phyloP scores from a whole-genome alignment of 2,797 vertebrate genomes.

The Alcedo atthis region DNA sequence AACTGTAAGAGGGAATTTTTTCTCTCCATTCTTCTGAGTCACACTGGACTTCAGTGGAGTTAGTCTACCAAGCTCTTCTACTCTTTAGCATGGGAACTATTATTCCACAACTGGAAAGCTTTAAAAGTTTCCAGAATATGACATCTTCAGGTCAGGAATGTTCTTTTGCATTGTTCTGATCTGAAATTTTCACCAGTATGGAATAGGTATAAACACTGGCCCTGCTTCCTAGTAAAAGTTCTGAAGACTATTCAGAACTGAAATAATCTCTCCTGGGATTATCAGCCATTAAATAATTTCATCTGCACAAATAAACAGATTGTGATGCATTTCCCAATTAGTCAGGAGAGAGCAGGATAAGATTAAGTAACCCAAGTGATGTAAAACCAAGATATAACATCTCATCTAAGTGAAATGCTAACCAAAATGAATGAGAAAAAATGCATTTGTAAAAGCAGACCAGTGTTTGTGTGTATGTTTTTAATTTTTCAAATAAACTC shows the following conservation, averaged over 20 bases:
- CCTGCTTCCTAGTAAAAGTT: not conserved
- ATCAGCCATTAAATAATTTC: constrained; percentile 1
- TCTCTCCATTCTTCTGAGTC: not conserved
- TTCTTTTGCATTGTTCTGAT: not conserved
- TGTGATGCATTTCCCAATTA: constrained; percentile 27
- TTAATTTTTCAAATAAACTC: not conserved
- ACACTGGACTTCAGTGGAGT: not conserved
- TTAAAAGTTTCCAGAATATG: not conserved
- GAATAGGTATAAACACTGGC: not conserved
- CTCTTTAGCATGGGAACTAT: not conserved
- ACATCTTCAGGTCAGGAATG: not conserved
- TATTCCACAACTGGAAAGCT: not conserved
- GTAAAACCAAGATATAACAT: not conserved
- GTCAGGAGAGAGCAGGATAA: not conserved
- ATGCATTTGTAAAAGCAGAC: not conserved
- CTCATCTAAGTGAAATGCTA: not conserved
- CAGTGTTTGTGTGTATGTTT: not conserved
- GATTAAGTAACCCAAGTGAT: not conserved
- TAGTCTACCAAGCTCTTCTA: not conserved
- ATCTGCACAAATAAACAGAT: constrained; percentile 3
- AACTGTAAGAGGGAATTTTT: not conserved
- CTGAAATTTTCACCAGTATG: not conserved
- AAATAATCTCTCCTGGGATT: constrained; percentile 6
- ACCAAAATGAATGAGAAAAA: not conserved
- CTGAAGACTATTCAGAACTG: not conserved